A percentile compares a stretch with the other conserved stretches of the same genome.
Conservation (phyloP, 2,797 vertebrate species). For the Fratercula arctica region DNA sequence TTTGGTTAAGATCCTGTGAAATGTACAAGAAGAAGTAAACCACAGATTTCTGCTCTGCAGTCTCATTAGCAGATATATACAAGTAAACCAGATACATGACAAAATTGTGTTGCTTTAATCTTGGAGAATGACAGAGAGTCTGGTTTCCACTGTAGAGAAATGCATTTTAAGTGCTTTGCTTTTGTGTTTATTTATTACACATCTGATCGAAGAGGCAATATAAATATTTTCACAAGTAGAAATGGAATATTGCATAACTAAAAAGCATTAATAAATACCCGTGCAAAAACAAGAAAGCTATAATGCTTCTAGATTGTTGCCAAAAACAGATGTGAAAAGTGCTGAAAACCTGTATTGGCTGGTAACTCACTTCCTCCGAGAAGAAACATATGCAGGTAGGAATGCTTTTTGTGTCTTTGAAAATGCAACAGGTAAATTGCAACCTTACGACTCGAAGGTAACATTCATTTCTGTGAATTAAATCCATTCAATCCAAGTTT, state of each 20-base stretch:
- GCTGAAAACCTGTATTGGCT: neutral
- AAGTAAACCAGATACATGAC: neutral
- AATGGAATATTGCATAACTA: neutral
- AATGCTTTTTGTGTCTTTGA: neutral
- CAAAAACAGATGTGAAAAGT: neutral
- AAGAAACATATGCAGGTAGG: neutral
- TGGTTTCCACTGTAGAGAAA: neutral
- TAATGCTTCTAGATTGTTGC: neutral
- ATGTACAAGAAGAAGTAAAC: neutral
- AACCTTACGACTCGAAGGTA: neutral
- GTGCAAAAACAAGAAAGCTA: neutral
- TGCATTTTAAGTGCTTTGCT: neutral
- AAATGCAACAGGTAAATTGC: neutral
- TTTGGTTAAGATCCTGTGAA: neutral
- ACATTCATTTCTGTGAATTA: neutral
- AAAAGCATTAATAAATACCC: neutral
- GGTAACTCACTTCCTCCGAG: neutral
- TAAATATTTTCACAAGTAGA: neutral
- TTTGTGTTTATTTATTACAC: neutral
- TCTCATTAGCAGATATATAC: neutral
- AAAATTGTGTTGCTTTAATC: neutral
- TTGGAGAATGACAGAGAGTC: neutral
- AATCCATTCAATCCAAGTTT: neutral
- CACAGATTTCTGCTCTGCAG: neutral
- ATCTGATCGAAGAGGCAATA: neutral